These are phyloP conservation scores for Sebastes kiyomatsui DNA, from an alignment of 2,797 vertebrate species.

Conservation along the genomic window DNA sequence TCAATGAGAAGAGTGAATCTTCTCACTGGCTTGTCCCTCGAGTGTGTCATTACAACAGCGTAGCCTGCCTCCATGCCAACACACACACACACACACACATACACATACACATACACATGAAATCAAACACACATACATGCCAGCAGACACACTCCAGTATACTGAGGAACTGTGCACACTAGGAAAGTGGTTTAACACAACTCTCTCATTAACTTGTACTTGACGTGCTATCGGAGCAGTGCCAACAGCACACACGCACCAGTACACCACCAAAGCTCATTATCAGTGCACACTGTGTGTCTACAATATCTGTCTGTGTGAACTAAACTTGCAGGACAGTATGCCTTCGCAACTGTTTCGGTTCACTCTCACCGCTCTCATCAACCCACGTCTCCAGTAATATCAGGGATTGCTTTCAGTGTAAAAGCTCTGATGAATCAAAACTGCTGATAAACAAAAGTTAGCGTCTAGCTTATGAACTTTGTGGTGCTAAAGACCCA, in stretches of 20 bases:
- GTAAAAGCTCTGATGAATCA: not conserved
- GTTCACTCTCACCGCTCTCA: too few species aligned
- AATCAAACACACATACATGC: not conserved
- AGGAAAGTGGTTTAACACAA: conserved; percentile 37
- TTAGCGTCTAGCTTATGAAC: not conserved
- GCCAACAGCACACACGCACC: conserved; percentile 49
- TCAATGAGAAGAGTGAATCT: conserved; percentile 25
- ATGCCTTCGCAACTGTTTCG: not conserved
- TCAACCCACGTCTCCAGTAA: too few species aligned
- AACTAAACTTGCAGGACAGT: not conserved
- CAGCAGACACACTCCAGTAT: not conserved
- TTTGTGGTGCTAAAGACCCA: not conserved
- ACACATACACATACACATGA: not conserved
- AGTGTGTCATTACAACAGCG: conserved; percentile 48
- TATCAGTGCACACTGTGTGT: conserved; percentile 27
- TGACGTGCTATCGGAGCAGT: conserved; percentile 56
- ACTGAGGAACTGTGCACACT: not conserved
- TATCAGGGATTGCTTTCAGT: not conserved
- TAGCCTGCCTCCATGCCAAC: not conserved
- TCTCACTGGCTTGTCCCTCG: conserved; percentile 48
- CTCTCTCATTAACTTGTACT: conserved; percentile 65
- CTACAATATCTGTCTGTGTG: not conserved
- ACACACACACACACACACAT: not conserved
- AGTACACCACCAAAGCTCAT: conserved; percentile 59
- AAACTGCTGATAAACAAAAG: not conserved